Conservation (phyloP, 1,140 invertebrate genomes). For the Drosophila ohnishii region DNA sequence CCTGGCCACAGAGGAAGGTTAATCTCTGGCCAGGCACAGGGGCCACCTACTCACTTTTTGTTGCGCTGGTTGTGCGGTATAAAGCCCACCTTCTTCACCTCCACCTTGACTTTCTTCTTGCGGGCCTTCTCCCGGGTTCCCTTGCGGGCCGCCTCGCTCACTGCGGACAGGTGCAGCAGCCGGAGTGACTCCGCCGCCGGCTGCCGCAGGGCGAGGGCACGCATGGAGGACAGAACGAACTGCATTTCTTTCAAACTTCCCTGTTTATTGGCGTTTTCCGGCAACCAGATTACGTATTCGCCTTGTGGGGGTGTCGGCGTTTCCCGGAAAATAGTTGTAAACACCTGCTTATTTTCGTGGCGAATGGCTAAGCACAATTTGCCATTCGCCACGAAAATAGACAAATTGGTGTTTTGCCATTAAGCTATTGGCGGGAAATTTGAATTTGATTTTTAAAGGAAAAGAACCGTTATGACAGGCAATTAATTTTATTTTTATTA, state of each 20-base stretch:
- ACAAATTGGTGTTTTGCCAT: no score
- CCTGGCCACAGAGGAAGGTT: slow-evolving; percentile 27
- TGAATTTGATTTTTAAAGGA: no score
- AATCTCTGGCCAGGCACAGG: background rate
- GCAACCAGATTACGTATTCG: slow-evolving; percentile 1
- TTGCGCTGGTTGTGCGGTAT: slow-evolving; percentile 86
- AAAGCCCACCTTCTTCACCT: slow-evolving; percentile 87
- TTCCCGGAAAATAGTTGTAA: background rate
- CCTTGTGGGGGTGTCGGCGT: background rate
- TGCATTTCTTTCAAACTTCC: slow-evolving; percentile 60
- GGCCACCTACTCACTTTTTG: slow-evolving; percentile 76
- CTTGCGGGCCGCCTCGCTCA: slow-evolving; percentile 88
- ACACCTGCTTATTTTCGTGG: background rate
- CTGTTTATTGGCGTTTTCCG: slow-evolving; percentile 11
- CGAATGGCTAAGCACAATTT: background rate
- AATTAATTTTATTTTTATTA: no score
- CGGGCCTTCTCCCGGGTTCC: slow-evolving; percentile 89
- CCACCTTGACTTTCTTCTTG: slow-evolving; percentile 89
- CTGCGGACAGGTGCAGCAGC: slow-evolving; percentile 78
- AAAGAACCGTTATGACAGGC: no score
- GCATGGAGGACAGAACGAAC: slow-evolving; percentile 64
- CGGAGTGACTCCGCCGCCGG: slow-evolving; percentile 48
- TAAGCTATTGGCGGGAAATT: no score
- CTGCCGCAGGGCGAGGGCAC: slow-evolving; percentile 64
- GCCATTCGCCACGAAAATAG: no score